These are phyloP conservation scores for Lycopodina hypogea DNA, from an alignment of 37 sponge, comb jelly and placozoan species.

Conservation along the genomic window DNA sequence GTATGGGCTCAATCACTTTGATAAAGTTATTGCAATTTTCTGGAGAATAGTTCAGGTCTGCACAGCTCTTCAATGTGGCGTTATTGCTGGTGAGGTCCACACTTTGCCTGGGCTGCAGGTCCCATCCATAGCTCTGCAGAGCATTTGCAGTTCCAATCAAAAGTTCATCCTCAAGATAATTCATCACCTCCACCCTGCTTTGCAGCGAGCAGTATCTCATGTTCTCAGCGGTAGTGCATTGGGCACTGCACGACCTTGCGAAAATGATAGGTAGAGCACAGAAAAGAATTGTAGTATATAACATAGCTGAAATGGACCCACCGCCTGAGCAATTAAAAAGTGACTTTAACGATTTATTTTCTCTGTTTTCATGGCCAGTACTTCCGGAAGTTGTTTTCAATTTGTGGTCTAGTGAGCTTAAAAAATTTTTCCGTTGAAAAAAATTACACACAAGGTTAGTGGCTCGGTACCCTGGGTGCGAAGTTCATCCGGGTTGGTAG, in stretches of 20 bases:
- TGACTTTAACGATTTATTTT: no score
- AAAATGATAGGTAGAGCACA: neutral
- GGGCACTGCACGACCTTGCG: neutral
- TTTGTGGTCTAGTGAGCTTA: no score
- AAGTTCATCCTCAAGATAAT: neutral
- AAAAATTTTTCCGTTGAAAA: no score
- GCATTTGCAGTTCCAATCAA: slow-evolving; percentile 27
- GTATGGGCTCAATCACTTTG: slow-evolving; percentile 22
- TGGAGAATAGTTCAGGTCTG: neutral
- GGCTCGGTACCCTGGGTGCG: no score
- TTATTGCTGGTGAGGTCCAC: slow-evolving; percentile 2
- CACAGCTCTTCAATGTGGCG: neutral
- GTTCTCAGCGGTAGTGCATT: slow-evolving; percentile 10
- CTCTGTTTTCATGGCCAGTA: no score
- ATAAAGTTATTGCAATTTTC: slow-evolving; percentile 34
- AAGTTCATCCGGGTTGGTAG: no score
- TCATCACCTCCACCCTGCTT: neutral
- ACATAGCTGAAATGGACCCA: no score
- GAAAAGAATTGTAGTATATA: neutral
- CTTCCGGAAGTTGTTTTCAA: no score
- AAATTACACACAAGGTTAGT: no score
- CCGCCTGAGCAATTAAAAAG: no score
- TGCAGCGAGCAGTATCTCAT: slow-evolving; percentile 12
- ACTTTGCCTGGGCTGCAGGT: neutral
- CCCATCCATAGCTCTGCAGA: neutral